These are phyloP conservation scores for Erebia palarica DNA, from an alignment of 2,888 invertebrate species.

Conservation along the genomic window DNA sequence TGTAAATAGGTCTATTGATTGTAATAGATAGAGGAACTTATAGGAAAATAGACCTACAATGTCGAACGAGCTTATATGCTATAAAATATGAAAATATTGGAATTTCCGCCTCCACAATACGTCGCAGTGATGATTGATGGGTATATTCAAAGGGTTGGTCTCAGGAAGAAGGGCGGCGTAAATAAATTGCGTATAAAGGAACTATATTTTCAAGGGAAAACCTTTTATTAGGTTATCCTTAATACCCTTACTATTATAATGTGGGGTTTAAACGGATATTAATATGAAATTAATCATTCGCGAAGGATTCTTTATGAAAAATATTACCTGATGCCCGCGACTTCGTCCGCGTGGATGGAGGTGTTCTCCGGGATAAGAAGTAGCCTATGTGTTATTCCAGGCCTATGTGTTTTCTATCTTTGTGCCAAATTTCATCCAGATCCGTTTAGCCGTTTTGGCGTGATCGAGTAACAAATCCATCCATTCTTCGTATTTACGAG, in stretches of 20 bases:
- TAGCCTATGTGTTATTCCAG: too few relatives aligned
- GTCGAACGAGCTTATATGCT: background rate
- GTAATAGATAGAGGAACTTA: too few relatives aligned
- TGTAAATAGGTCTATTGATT: too few relatives aligned
- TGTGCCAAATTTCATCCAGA: too few relatives aligned
- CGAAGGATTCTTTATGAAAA: background rate
- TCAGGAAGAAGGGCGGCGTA: conserved; percentile 1
- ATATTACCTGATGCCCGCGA: background rate
- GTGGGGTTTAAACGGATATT: conserved; percentile 6
- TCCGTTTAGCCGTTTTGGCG: too few relatives aligned
- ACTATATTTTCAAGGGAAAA: conserved; percentile 1
- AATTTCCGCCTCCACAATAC: conserved; percentile 14
- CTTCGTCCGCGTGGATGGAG: background rate
- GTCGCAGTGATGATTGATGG: conserved; percentile 8
- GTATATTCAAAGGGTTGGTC: conserved; percentile 12
- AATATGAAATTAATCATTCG: conserved; percentile 11
- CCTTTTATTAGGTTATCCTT: conserved; percentile 7
- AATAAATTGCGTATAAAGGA: conserved; percentile 17
- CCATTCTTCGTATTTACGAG: background rate
- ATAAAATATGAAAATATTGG: background rate
- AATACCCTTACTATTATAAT: conserved; percentile 3
- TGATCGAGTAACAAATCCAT: too few relatives aligned
- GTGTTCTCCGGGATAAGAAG: too few relatives aligned
- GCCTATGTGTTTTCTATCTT: too few relatives aligned
- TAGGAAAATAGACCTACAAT: too few relatives aligned